Percentiles rank a stretch among this genome's conserved stretches.
These are phyloP conservation scores for Furcula furcula DNA, from an alignment of 2,888 invertebrate species.

Conservation along the genomic window DNA sequence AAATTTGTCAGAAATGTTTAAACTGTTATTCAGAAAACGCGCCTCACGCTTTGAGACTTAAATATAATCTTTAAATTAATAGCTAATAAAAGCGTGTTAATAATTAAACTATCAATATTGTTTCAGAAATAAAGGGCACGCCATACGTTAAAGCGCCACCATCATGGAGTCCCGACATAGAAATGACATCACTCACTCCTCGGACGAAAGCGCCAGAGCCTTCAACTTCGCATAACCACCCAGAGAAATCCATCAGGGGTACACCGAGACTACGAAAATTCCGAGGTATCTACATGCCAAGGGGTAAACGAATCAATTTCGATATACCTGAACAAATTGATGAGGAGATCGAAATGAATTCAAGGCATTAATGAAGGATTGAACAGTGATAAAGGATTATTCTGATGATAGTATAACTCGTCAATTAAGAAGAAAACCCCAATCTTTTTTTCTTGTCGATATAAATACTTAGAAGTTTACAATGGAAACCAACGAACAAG, in stretches of 20 bases:
- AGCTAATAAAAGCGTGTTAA: too few species aligned
- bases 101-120: too few species aligned
- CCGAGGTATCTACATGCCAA: background rate
- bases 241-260: background rate
- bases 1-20: too few species aligned
- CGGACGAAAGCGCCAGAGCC: background rate
- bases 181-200: background rate
- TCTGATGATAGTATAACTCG: too few species aligned
- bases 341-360: background rate
- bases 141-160: background rate
- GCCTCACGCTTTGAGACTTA: too few species aligned
- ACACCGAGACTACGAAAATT: background rate
- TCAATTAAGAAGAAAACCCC: too few species aligned
- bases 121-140: conserved; percentile 1
- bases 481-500: too few species aligned
- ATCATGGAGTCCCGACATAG: background rate
- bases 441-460: too few species aligned
- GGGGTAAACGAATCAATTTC: background rate
- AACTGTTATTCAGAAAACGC: too few species aligned
- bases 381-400: background rate
- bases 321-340: conserved; percentile 1
- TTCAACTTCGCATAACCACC: background rate
- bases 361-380: background rate
- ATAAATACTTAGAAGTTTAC: too few species aligned
- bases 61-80: too few species aligned